Evolutionary conservation across 2,888 invertebrate species (phyloP).

Genomic region (Oegoconia quadripuncta): DNA sequence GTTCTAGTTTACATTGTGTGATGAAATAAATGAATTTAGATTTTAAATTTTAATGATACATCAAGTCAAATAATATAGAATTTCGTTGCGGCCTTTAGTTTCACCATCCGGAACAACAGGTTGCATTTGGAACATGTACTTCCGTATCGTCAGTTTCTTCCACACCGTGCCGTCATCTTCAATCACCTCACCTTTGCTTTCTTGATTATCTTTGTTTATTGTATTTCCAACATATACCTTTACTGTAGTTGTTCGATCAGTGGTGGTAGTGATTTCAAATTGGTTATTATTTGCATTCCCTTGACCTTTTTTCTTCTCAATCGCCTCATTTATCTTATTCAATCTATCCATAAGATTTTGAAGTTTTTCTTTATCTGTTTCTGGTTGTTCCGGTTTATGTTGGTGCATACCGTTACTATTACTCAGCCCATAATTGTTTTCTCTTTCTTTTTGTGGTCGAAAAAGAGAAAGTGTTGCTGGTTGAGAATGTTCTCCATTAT

Average conservation of each 20-base stretch:
- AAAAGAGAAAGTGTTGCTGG: not conserved
- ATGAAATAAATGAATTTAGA: not conserved
- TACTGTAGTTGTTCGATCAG: not conserved
- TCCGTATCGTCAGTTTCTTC: slow-evolving; percentile 21
- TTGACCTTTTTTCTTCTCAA: slow-evolving; percentile 24
- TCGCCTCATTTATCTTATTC: slow-evolving; percentile 30
- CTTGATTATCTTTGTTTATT: not conserved
- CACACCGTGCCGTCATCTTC: slow-evolving; percentile 7
- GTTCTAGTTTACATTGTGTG: too few relatives aligned
- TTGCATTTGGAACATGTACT: slow-evolving; percentile 34
- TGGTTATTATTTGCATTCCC: slow-evolving; percentile 2
- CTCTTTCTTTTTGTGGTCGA: too few relatives aligned
- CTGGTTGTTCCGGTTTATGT: not conserved
- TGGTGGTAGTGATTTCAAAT: not conserved
- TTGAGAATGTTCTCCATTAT: not conserved
- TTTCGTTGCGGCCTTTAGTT: slow-evolving; percentile 20
- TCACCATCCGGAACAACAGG: slow-evolving; percentile 39
- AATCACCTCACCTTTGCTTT: not conserved
- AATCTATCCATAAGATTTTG: slow-evolving; percentile 26
- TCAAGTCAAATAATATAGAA: slow-evolving; percentile 31
- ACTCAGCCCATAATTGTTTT: too few relatives aligned
- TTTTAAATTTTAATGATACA: slow-evolving; percentile 3
- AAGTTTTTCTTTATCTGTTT: slow-evolving; percentile 7
- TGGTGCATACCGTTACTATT: too few relatives aligned
- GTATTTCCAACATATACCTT: slow-evolving; percentile 1